phyloP scores from a whole-genome alignment of 2,113 vertebrate genomes.

The Leptosomus discolor region DNA sequence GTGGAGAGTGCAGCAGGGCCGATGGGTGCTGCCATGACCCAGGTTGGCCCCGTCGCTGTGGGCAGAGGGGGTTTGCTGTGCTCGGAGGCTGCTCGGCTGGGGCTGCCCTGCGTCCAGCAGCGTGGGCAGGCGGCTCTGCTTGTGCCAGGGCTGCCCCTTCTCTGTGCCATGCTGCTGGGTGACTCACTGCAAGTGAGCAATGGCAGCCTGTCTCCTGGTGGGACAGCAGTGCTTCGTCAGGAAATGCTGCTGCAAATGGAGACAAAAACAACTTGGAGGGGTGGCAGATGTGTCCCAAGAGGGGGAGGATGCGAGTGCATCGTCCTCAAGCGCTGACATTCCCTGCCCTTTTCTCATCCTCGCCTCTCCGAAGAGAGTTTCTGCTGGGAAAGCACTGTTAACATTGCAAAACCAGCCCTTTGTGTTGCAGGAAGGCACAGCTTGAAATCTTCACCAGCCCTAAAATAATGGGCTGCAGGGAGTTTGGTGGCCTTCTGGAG shows the following conservation, averaged over 20 bases:
- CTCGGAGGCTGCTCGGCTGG: rapidly evolving
- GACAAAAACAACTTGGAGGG: background rate
- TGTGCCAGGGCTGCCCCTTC: background rate
- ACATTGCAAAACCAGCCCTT: background rate
- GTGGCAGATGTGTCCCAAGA: background rate
- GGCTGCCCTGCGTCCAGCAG: background rate
- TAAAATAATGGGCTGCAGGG: background rate
- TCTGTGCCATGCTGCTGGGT: rapidly evolving
- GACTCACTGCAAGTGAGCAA: rapidly evolving
- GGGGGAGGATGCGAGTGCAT: background rate
- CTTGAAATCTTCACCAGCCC: background rate
- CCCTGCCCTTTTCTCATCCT: background rate
- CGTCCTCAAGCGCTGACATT: background rate
- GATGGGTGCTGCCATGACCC: background rate
- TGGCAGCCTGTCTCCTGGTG: background rate
- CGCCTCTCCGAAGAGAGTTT: background rate
- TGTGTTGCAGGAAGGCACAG: background rate
- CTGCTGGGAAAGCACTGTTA: background rate
- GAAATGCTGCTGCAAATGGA: background rate
- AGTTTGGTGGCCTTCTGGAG: background rate
- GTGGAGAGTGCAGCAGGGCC: background rate
- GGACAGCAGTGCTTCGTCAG: background rate
- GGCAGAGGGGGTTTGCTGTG: background rate
- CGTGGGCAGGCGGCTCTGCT: rapidly evolving
- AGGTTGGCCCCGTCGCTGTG: rapidly evolving